Evolutionary conservation across 2,113 vertebrate species (phyloP), one percentile per base, ranked within the genome.

Genomic region (Dendrocopos noguchii): DNA sequence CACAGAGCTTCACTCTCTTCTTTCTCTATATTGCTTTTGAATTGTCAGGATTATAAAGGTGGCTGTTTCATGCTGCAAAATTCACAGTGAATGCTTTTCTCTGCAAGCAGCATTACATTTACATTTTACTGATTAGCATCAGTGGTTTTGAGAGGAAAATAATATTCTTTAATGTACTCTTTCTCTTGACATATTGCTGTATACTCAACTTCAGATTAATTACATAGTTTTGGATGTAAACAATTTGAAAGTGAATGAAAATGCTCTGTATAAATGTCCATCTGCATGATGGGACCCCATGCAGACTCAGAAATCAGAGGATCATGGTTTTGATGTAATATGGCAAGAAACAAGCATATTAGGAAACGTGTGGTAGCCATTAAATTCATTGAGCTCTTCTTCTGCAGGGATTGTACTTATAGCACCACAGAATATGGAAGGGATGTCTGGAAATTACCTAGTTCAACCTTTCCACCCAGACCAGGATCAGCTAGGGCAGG

Each of bases 71-170:
- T 44, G 47, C 14, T 22, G 18, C 17, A 11, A 77, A 78, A 61
- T 50, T 75, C 68, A 73, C 55, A 71, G 10, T 56, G 8, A 18
- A 18, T 65, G 36, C 21, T 92, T 88, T 80, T 87, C 66, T 78
- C 73, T 33, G 72, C 91, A 71, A 2, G 5, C 13, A 90, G 34
- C 31, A 31, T 57, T 87, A 20, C 10, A 46, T 87, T 91, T 87
- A 70, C 27, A 50, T 74, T 91, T 91, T 91, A 16, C 56, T 87
- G n/a, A 66, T 59, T 83, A 90, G 47, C 19, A 57, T 72, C 24
- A 59, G 22, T 65, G 19, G 34, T 46, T 92, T 88, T 78, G 47
- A 86, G 76, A 72, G 66, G 25, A 66, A 17, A 68, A 24, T 15
- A 53, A 65, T 71, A 57, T 80, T 65, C 18, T 53, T 80, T 80